Evolutionary conservation across 2,888 invertebrate genomes (phyloP), one percentile per base, ranked within the genome.

Genomic region (Druceiella hillmani): DNA sequence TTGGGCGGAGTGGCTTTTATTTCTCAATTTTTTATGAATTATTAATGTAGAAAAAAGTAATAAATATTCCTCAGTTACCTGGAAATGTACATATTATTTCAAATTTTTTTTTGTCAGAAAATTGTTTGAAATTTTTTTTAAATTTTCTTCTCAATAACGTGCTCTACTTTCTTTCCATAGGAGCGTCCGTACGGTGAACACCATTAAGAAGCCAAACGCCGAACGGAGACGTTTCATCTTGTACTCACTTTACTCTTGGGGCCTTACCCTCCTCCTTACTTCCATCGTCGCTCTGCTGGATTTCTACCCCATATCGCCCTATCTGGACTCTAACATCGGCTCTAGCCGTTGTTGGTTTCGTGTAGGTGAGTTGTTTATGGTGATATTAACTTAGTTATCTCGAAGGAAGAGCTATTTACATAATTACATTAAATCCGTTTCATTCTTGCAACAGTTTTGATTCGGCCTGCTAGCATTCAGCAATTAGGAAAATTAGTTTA

Each of bases 211-310:
- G 46, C 58, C 62, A 12, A 58, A 57, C 29, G 63, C 69, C 2
- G 75, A 76, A 43, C 53, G 66, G 17, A 76, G 73, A 30, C 72
- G 77, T 41, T 83, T 86, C 54, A 37, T 78, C 2, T 64, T 69
- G 53, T 87, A 86, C 56, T 81, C 80, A 1, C 28, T 79, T 2
- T 85, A 84, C 55, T 83, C 84, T 2, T 87, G 85, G 85, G 78
- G 79, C 3, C 50, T 78, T 6, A 75, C 86, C 0, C 53, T 76
- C 3, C 20, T 73, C 1, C 55, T 85, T 24, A 78, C 81, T 0
- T 47, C 64, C 6, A 54, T 71, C 4, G 76, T 77, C 38, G 69
- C 75, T 34, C 52, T 75, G 2, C 58, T 79, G 36, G 81, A 81
- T 48, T 57, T 59, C 27, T 74, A 68, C 16, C 61, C 68, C 0